phyloP scores from a whole-genome alignment of 2,888 invertebrate genomes.

The Mimumesa dahlbomi region DNA sequence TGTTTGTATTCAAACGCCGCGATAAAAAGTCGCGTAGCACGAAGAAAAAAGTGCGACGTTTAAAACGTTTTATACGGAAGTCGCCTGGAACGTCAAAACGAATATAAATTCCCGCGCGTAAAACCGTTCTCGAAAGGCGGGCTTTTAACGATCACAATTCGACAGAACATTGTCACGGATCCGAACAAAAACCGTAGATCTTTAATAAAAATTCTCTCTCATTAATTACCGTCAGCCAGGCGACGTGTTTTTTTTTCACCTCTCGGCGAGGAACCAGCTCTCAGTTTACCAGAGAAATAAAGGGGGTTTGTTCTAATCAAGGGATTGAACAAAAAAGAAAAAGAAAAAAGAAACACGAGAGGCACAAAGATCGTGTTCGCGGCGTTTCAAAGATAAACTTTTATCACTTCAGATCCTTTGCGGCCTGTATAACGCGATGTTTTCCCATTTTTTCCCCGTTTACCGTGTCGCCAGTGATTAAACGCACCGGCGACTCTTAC shows the following conservation, averaged over 20 bases:
- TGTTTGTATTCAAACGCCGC: too few species aligned
- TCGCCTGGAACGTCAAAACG: too few species aligned
- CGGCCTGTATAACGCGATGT: conserved; percentile 21
- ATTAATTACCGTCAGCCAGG: too few species aligned
- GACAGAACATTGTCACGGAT: neutral
- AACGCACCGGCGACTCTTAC: conserved; percentile 4
- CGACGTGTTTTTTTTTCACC: neutral
- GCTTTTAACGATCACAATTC: conserved; percentile 12
- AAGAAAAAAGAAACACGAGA: too few species aligned
- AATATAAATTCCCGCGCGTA: neutral
- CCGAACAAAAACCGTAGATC: neutral
- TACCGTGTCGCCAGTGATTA: conserved; percentile 16
- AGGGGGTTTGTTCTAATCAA: neutral
- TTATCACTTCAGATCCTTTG: conserved; percentile 27
- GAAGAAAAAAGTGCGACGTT: too few species aligned
- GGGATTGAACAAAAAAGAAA: too few species aligned
- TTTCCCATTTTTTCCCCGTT: conserved; percentile 10
- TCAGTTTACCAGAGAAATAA: neutral
- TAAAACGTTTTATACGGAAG: too few species aligned
- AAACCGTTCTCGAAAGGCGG: neutral
- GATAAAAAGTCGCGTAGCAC: too few species aligned
- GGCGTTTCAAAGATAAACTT: conserved; percentile 20
- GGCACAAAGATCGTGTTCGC: conserved; percentile 1
- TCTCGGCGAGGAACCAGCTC: neutral
- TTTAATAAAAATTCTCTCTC: conserved; percentile 12